Percentiles rank a stretch among this genome's conserved stretches.
phyloP scores from a whole-genome alignment of 2,797 vertebrate genomes.

The Amphiprion clarkii region DNA sequence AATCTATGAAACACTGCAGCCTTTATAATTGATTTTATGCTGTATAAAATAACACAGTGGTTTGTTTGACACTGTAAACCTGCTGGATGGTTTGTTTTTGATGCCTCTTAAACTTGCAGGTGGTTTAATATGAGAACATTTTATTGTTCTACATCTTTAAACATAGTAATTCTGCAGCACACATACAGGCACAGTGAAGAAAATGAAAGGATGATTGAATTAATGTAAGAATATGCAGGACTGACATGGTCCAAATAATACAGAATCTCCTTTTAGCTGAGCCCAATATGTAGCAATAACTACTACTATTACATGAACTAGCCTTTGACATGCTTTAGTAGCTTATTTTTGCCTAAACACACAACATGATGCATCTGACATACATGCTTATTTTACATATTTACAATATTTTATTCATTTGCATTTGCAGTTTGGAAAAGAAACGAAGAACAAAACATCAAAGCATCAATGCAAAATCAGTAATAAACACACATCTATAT shows the following conservation, averaged over 20 bases:
- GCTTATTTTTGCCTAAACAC: background rate
- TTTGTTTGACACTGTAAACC: background rate
- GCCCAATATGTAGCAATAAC: background rate
- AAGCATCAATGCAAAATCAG: background rate
- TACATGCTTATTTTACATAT: background rate
- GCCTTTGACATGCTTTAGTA: background rate
- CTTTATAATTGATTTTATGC: background rate
- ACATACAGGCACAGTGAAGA: background rate
- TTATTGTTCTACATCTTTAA: background rate
- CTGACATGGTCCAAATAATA: background rate
- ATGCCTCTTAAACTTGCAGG: background rate
- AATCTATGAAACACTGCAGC: background rate
- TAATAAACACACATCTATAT: background rate
- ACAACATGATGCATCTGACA: background rate
- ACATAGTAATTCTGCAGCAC: background rate
- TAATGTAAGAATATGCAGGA: background rate
- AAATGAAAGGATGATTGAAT: background rate
- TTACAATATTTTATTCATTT: background rate
- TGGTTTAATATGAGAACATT: background rate
- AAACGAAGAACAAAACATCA: background rate
- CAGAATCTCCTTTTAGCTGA: background rate
- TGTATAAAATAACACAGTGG: background rate
- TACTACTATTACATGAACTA: background rate
- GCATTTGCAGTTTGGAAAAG: background rate
- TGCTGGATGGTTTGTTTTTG: background rate